Evolutionary conservation across 2,797 vertebrate species (phyloP), one percentile per base, ranked within the genome.

Genomic region (Moxostoma hubbsi): DNA sequence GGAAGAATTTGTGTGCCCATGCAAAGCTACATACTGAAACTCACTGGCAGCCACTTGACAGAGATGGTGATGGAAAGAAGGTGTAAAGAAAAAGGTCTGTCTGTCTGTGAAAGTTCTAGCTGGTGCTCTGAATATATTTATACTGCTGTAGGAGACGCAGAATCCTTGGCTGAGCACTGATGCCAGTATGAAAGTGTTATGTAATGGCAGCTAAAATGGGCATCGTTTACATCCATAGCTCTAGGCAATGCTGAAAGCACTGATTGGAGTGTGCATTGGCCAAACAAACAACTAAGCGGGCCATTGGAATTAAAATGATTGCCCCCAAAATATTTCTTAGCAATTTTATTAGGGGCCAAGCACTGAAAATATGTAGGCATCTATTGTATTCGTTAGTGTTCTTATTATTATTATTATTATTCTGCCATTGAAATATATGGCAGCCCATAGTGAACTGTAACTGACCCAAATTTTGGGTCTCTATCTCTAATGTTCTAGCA

Each of bases 181-280:
- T 54, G 46, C 70, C 51, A 66, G 59, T 24, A 62, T 73, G 75
- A 75, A 53, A 55, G 24, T 51, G 80, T 84, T 84, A 81, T 75
- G 80, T 84, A 84, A 84, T 50, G 43, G 13, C 5, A 78, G 79
- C 80, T 79, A 79, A 79, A 81, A 84, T 81, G 83, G 83, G 75
- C 45, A 75, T 62, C 9, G n/a, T 54, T 59, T 71, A 49, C 71
- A 73, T 71, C 62, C 59, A 47, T 80, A 62, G 47, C 45, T 80
- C 45, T n/a, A 54, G 72, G 69, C 46, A 66, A 18, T 49, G 50
- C 49, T 77, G 73, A 50, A 70, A 66, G 69, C 63, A 67, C 46
- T 61, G 68, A 77, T 63, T 7, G n/a, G 15, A 54, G 53, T 68
- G 15, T 24, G 63, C 36, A 46, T 59, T 18, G 53, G 54, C 53